Base-by-base conservation (phyloP, 2,797 vertebrate species). In the Tapera naevia region DNA sequence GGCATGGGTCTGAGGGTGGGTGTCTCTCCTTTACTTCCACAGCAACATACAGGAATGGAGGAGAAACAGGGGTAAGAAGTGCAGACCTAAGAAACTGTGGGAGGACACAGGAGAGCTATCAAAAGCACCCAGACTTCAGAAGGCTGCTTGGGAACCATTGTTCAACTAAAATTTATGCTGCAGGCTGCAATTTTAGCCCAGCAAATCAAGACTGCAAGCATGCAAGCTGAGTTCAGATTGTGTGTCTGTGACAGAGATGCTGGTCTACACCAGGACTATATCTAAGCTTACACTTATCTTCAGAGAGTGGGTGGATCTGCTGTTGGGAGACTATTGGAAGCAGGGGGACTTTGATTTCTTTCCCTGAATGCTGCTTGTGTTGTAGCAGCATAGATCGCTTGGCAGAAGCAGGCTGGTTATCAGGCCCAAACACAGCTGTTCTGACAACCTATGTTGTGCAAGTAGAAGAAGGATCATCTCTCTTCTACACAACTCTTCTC, bases 1-100 rank as follows among this genome's bases (percentile, higher is more conserved):
- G 37, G 50, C 8, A 2, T 8, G 7, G 23, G 14, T 71, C 53
- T 43, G 33, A 39, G 39, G 3, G 0, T 5, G 12, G 3, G 5
- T 37, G 8, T 72, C 13, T 50, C 11, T 45, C 15, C 35, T 75
- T 78, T 43, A 30, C 19, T 76, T 70, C 33, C 37, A 24, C 15
- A 72, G 45, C 19, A 79, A 17, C 10, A 48, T 4, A 4, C 5
- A 51, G 64, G 60, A 58, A 37, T 0, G 1, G 19, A 87, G 19
- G 17, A 74, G 66, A 65, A 5, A 27, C 4, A 41, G 2, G 11
- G 5, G 5, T 60, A 41, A 56, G 58, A 86, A 43, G 3, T 9
- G 5, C 19, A 43, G 30, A 15, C 9, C 48, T 43, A 35, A 67
- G 61, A 88, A 78, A 35, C 21, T 70, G n/a, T 25, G 53, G 51